Conservation (phyloP, 2,888 invertebrate genomes). For the Ptilodon capucinus region DNA sequence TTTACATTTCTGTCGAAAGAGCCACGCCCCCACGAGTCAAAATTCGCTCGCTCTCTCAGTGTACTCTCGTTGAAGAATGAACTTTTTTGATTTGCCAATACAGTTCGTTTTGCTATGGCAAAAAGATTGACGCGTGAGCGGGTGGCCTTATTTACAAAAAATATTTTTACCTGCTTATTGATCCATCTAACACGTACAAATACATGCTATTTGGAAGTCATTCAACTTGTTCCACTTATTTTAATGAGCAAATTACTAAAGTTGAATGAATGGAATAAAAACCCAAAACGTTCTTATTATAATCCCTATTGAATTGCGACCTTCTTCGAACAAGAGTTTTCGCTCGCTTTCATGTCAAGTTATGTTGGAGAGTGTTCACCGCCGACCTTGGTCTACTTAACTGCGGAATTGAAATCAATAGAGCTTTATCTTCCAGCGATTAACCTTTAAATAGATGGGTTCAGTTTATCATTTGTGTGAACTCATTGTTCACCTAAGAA, state of each 20-base stretch:
- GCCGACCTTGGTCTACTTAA: conserved; percentile 31
- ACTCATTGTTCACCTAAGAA: neutral
- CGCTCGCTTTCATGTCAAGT: conserved; percentile 27
- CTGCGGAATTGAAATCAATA: conserved; percentile 29
- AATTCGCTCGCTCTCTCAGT: too few species aligned
- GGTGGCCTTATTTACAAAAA: too few species aligned
- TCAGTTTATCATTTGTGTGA: conserved; percentile 5
- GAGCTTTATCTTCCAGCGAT: conserved; percentile 25
- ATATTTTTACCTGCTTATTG: too few species aligned
- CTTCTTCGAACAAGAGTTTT: conserved; percentile 19
- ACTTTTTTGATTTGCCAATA: too few species aligned
- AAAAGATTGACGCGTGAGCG: too few species aligned
- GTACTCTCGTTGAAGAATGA: too few species aligned
- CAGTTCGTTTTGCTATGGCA: too few species aligned
- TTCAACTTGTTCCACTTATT: neutral
- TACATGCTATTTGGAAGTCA: neutral
- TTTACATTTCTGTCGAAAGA: too few species aligned
- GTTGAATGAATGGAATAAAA: neutral
- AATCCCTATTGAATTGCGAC: conserved; percentile 11
- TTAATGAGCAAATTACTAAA: neutral
- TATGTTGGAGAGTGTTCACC: conserved; percentile 19
- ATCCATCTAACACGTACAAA: too few species aligned
- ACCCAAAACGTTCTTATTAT: neutral
- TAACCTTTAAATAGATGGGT: conserved; percentile 22
- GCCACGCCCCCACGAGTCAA: too few species aligned